These are phyloP conservation scores for Tragelaphus buxtoni DNA, from an alignment of 2,113 vertebrate species.

Conservation along the genomic window DNA sequence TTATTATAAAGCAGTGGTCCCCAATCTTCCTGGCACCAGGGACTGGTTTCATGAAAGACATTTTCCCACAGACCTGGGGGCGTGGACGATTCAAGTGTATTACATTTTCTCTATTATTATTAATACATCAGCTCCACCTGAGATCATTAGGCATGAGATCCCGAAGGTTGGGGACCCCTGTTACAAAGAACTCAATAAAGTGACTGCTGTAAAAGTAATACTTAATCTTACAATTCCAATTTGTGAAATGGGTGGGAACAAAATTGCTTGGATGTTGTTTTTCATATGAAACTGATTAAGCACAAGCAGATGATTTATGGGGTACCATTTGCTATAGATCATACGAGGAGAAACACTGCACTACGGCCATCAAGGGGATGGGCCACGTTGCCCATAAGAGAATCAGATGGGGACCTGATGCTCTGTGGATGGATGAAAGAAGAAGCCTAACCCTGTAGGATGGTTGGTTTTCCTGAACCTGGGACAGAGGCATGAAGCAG, in stretches of 20 bases:
- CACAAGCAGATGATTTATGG: background rate
- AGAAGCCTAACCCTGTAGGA: background rate
- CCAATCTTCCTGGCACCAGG: background rate
- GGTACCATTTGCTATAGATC: background rate
- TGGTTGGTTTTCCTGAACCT: background rate
- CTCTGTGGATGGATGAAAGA: background rate
- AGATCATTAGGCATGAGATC: background rate
- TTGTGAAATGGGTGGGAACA: background rate
- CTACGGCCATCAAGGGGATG: background rate
- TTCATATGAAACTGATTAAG: background rate
- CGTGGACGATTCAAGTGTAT: background rate
- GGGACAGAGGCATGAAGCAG: background rate
- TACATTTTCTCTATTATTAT: background rate
- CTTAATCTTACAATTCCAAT: background rate
- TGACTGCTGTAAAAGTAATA: constrained; percentile 5
- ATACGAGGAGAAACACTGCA: background rate
- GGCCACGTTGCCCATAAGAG: background rate
- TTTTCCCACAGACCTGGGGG: background rate
- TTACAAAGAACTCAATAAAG: background rate
- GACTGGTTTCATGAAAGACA: background rate
- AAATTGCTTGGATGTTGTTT: background rate
- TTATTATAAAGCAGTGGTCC: background rate
- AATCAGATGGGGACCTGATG: background rate
- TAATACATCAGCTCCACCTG: background rate
- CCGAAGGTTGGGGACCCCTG: background rate